These are phyloP conservation scores for Panthera tigris DNA, from an alignment of 2,113 vertebrate species.

Conservation along the genomic window DNA sequence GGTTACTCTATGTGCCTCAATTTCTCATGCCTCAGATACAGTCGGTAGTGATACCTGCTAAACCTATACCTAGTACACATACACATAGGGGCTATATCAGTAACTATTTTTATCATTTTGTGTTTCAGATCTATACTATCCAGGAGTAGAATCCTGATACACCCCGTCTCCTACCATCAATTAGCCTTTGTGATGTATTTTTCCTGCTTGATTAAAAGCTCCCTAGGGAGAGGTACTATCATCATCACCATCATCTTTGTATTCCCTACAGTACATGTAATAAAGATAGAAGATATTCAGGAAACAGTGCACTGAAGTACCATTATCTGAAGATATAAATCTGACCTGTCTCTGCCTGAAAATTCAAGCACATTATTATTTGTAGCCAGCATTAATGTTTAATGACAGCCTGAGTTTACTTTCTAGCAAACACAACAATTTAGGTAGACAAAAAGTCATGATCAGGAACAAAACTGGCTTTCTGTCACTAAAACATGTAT, in stretches of 20 bases:
- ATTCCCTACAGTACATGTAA: not conserved
- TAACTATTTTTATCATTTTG: not conserved
- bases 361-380: not conserved
- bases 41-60: not conserved
- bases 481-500: not conserved
- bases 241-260: not conserved
- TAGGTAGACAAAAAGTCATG: conserved; percentile 3
- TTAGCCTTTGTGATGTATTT: not conserved
- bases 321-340: not conserved
- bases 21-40: not conserved
- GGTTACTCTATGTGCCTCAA: not conserved
- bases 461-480: not conserved
- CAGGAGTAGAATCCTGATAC: not conserved
- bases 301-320: not conserved
- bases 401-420: not conserved
- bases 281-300: not conserved
- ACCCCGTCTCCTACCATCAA: not conserved
- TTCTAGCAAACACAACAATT: conserved; percentile 7
- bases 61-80: not conserved
- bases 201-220: not conserved
- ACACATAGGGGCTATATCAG: not conserved
- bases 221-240: not conserved
- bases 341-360: not conserved
- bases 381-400: not conserved
- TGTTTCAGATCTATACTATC: not conserved